phyloP scores from a whole-genome alignment of 2,113 vertebrate species.

The Gallinago jamesoni region DNA sequence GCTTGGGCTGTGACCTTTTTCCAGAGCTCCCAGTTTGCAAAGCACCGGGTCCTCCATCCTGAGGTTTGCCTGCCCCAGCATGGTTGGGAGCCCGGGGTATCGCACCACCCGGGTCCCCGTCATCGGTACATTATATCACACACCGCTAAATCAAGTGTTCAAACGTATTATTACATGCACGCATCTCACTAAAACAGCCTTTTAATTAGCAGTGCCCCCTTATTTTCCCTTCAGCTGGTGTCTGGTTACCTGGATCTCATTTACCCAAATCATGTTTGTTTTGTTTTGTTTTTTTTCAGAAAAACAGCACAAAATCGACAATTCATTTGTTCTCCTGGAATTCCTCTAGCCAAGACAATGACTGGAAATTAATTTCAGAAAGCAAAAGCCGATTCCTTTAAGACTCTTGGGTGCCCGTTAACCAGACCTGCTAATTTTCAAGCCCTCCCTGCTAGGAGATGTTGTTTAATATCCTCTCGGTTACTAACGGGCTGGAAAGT shows the following conservation, averaged over 20 bases:
- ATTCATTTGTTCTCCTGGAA: neutral
- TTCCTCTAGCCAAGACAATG: neutral
- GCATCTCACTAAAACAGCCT: neutral
- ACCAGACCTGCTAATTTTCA: conserved; percentile 27
- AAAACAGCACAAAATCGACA: neutral
- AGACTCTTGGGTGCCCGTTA: neutral
- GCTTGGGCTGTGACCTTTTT: neutral
- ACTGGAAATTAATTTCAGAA: conserved; percentile 12
- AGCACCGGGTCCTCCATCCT: neutral
- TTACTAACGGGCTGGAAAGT: conserved; percentile 59
- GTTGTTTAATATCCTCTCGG: conserved; percentile 60
- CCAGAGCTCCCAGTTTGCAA: neutral
- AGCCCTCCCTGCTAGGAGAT: conserved; percentile 24
- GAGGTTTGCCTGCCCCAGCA: neutral
- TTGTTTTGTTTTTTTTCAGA: neutral
- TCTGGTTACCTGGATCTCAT: neutral
- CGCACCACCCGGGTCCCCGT: accelerated
- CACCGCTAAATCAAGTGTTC: neutral
- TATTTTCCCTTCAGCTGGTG: neutral
- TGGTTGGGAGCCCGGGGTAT: neutral
- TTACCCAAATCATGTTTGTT: neutral
- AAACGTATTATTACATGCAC: neutral
- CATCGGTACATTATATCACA: accelerated
- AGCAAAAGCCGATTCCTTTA: neutral
- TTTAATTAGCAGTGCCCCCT: neutral